Evolutionary conservation across 2,888 invertebrate genomes (phyloP).

Genomic region (Agrotis segetum): DNA sequence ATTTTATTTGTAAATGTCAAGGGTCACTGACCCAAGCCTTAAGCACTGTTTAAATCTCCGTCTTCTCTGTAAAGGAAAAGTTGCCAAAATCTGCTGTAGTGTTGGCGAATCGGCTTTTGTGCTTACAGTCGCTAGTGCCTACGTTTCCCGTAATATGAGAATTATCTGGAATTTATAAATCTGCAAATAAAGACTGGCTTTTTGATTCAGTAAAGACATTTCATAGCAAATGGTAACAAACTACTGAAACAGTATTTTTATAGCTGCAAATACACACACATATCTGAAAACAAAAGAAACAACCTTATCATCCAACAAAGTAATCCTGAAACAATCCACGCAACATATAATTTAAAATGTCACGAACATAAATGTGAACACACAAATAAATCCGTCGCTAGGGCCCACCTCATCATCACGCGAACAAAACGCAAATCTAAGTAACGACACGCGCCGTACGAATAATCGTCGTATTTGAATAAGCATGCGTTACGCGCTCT

Average conservation of each 20-base stretch:
- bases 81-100: conserved; percentile 34
- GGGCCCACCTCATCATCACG: conserved; percentile 45
- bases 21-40: conserved; percentile 11
- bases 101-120: conserved; percentile 38
- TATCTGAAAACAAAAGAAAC: neutral
- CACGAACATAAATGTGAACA: conserved; percentile 26
- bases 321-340: conserved; percentile 22
- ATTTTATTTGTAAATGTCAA: conserved; percentile 18
- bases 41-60: conserved; percentile 18
- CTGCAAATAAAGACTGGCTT: conserved; percentile 7
- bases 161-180: conserved; percentile 21
- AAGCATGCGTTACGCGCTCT: conserved; percentile 74
- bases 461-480: conserved; percentile 65
- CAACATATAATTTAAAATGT: conserved; percentile 25
- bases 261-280: neutral
- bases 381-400: conserved; percentile 37
- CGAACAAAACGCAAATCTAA: conserved; percentile 56
- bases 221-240: neutral
- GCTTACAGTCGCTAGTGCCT: conserved; percentile 25
- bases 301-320: conserved; percentile 4
- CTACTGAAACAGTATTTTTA: neutral
- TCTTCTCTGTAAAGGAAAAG: conserved; percentile 27
- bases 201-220: neutral
- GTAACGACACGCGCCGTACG: conserved; percentile 38
- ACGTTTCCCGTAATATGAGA: conserved; percentile 26